phyloP scores from a whole-genome alignment of 2,113 vertebrate species.

The Oreochromis niloticus region DNA sequence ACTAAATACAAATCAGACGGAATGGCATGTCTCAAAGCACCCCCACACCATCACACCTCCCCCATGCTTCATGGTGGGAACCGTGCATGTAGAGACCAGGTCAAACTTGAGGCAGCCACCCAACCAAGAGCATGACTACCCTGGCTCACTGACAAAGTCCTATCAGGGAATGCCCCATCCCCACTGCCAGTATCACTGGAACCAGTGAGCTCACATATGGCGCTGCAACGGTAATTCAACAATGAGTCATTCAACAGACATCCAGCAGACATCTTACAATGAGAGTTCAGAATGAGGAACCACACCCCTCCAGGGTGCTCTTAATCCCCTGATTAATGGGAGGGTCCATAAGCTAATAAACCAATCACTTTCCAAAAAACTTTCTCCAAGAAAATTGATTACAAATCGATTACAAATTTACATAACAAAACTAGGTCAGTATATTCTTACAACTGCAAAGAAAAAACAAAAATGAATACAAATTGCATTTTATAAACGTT shows the following conservation, averaged over 20 bases:
- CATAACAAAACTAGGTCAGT: too few relatives aligned
- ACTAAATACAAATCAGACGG: background rate
- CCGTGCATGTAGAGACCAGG: background rate
- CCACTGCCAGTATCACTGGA: background rate
- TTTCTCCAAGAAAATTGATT: too few relatives aligned
- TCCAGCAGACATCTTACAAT: background rate
- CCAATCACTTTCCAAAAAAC: too few relatives aligned
- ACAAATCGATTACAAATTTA: too few relatives aligned
- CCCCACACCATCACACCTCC: background rate
- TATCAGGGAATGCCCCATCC: background rate
- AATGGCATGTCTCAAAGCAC: background rate
- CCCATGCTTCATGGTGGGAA: background rate
- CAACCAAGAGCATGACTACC: background rate
- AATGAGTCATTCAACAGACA: background rate
- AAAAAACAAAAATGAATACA: too few relatives aligned
- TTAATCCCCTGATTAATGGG: too few relatives aligned
- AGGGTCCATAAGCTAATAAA: too few relatives aligned
- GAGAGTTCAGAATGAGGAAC: background rate
- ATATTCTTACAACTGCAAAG: too few relatives aligned
- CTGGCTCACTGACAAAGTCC: background rate
- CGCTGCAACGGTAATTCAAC: background rate
- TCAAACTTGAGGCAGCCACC: background rate
- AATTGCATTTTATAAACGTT: too few relatives aligned
- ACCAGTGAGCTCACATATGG: background rate
- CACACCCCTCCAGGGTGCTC: too few relatives aligned